Evolutionary conservation across 2,797 vertebrate genomes (phyloP).

Genomic region (Cossypha heuglini): DNA sequence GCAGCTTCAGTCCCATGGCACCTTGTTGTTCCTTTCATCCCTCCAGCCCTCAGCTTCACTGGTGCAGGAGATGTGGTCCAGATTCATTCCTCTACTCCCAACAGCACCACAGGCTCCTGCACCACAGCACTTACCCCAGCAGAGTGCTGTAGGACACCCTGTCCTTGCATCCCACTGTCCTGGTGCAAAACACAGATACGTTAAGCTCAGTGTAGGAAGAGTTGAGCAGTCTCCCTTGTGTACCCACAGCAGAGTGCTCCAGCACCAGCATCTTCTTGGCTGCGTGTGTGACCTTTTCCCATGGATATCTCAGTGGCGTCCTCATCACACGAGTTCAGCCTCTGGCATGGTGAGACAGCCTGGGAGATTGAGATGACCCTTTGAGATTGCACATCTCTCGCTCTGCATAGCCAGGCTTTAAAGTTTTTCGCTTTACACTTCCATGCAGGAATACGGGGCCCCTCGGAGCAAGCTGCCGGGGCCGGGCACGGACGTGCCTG

Average conservation of each 20-base stretch:
- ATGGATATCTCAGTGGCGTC: constrained; percentile 22
- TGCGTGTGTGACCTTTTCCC: constrained; percentile 25
- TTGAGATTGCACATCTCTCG: background rate
- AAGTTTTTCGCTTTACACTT: background rate
- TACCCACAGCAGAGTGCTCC: background rate
- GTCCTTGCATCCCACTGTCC: background rate
- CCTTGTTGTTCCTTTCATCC: background rate
- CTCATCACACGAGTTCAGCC: constrained; percentile 16
- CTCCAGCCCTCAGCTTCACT: background rate
- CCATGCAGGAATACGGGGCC: background rate
- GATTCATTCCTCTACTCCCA: background rate
- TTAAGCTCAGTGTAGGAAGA: background rate
- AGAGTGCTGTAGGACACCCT: background rate
- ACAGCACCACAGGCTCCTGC: background rate
- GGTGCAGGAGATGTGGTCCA: background rate
- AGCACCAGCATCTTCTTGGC: background rate
- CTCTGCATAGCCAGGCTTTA: background rate
- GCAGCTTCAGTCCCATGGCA: background rate
- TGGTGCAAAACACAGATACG: background rate
- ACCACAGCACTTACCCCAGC: background rate
- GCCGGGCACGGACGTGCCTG: background rate
- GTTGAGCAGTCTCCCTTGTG: background rate
- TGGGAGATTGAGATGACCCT: background rate
- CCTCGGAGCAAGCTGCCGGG: background rate
- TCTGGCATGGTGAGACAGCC: background rate